Base-by-base conservation (phyloP, 2,113 vertebrate genomes). In the Epinephelus lanceolatus region DNA sequence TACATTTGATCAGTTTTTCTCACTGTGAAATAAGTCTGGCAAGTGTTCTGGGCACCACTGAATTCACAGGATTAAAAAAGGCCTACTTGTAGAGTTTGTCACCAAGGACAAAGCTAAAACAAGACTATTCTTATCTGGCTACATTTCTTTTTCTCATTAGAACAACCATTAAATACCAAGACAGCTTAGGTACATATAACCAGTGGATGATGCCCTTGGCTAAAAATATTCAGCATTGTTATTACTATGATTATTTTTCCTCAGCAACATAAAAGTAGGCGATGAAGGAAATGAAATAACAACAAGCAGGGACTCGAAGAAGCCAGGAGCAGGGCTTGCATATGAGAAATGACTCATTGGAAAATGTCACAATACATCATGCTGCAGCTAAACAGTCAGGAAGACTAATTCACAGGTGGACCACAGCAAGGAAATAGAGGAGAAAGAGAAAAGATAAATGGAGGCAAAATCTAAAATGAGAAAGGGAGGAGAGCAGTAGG, bases 341-440 rank as follows among this genome's bases (percentile, higher is more conserved):
- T 0, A n/a, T 89, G 88, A 93, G 57, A 68, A 92, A 91, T 89
- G 70, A 70, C 80, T 91, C 80, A 69, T 70, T 78, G 52, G 80
- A 86, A 93, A 93, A 89, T 91, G 90, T 93, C 90, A 90, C 81
- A 85, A 92, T 91, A 86, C 47, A 91, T 93, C 89, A 91, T 13
- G 53, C 55, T 30, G 82, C 71, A n/a, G 86, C 83, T 57, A 78
- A 88, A 90, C 82, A 86, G 59, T 57, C 86, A 80, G 23, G 53
- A 78, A 87, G 87, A 92, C 70, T 81, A 82, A 86, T 87, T 86
- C 76, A 78, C 84, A 89, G 81, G 83, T 91, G 86, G 77, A 86
- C 47, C 52, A 37, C 80, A 53, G 73, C 80, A 2, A 76, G 74
- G 83, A 74, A 86, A 85, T n/a, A 72, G 73, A 82, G 65, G 65